Conservation (phyloP, 2,888 invertebrate species). For the Fragum fragum region DNA sequence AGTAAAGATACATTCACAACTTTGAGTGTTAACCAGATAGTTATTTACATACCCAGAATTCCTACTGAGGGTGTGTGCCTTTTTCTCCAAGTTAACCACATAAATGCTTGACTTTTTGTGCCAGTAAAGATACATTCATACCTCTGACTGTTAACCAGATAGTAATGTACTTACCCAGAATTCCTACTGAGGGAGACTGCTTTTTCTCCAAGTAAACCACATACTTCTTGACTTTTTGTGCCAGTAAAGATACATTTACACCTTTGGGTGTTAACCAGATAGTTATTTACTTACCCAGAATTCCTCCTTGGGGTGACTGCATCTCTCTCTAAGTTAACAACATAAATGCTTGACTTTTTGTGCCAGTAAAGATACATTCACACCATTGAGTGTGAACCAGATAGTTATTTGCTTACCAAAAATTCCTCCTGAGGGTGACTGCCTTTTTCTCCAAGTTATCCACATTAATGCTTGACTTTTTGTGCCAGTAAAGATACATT, state of each 20-base stretch:
- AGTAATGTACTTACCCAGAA: slow-evolving; percentile 90
- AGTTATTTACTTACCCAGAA: slow-evolving; percentile 91
- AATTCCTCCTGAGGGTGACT: slow-evolving; percentile 94
- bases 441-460: slow-evolving; percentile 96
- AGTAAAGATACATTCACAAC: too few relatives aligned
- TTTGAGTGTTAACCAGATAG: too few relatives aligned
- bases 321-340: slow-evolving; percentile 97
- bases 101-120: too few relatives aligned
- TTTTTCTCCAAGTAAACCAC: slow-evolving; percentile 96
- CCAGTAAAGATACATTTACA: slow-evolving; percentile 91
- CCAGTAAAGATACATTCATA: too few relatives aligned
- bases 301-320: slow-evolving; percentile 94
- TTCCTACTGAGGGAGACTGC: slow-evolving; percentile 94
- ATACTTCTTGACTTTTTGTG: slow-evolving; percentile 94
- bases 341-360: slow-evolving; percentile 94
- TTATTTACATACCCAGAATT: too few relatives aligned
- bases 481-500: slow-evolving; percentile 92
- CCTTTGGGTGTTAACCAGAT: slow-evolving; percentile 86
- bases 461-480: slow-evolving; percentile 94
- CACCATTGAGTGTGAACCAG: slow-evolving; percentile 84
- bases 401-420: slow-evolving; percentile 90
- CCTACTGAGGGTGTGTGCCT: too few relatives aligned
- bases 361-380: slow-evolving; percentile 91
- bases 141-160: too few relatives aligned
- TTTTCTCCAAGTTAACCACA: too few relatives aligned